Percentiles rank a stretch among this genome's conserved stretches.
Conservation (phyloP, 1,140 invertebrate genomes). For the Ectropis grisescens region DNA sequence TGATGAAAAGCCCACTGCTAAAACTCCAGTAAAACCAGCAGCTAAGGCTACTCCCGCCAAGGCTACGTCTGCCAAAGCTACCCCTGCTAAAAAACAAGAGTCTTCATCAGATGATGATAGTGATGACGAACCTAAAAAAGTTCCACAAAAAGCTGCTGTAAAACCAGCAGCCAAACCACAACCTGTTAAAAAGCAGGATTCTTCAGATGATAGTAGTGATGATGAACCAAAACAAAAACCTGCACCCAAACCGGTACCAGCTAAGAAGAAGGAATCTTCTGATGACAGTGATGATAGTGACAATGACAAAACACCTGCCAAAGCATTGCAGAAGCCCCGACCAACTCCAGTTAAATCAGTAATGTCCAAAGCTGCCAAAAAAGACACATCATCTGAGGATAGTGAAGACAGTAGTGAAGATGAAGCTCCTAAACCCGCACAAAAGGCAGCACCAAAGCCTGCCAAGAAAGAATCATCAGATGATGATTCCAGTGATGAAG, state of each 20-base stretch:
- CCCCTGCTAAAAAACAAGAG: conserved; percentile 16
- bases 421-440: conserved; percentile 7
- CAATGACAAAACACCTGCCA: conserved; percentile 14
- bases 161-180: conserved; percentile 11
- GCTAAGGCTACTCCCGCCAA: conserved; percentile 12
- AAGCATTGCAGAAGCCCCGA: conserved; percentile 5
- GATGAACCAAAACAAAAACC: conserved; percentile 15
- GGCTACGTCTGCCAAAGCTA: conserved; percentile 10
- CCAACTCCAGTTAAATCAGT: conserved; percentile 1
- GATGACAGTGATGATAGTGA: conserved; percentile 19
- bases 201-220: conserved; percentile 24
- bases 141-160: conserved; percentile 11
- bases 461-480: conserved; percentile 21
- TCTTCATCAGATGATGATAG: conserved; percentile 24
- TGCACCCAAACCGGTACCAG: conserved; percentile 6
- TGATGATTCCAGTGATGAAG: conserved; percentile 31
- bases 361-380: conserved; percentile 11
- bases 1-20: conserved; percentile 5
- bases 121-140: conserved; percentile 18
- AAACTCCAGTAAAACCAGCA: conserved; percentile 5
- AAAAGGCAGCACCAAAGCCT: conserved; percentile 13
- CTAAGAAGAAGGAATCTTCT: conserved; percentile 14
- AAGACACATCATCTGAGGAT: conserved; percentile 18
- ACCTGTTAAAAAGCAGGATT: conserved; percentile 13
- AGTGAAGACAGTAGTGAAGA: conserved; percentile 30